These are phyloP conservation scores for Corythornis leucogaster DNA, from an alignment of 2,797 vertebrate species.

Conservation along the genomic window DNA sequence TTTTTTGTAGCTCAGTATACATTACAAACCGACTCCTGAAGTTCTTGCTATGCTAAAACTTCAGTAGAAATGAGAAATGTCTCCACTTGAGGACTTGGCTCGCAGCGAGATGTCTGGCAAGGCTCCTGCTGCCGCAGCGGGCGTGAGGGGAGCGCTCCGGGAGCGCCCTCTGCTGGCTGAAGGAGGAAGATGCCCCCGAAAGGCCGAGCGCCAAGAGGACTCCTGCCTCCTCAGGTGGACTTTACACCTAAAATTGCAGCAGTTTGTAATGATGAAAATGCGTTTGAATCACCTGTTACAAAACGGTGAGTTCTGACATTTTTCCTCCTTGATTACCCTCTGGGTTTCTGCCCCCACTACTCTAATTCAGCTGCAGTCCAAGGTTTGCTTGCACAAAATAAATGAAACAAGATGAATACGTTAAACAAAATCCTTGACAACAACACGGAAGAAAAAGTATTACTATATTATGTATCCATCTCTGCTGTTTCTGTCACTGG, in stretches of 20 bases:
- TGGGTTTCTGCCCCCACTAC: not conserved
- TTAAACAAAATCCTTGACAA: not conserved
- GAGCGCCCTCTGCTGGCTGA: not conserved
- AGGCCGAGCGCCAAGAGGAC: fast-evolving
- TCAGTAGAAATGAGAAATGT: not conserved
- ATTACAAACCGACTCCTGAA: not conserved
- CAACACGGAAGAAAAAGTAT: not conserved
- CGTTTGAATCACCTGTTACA: not conserved
- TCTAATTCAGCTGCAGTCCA: not conserved
- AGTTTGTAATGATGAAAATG: not conserved
- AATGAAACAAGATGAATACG: not conserved
- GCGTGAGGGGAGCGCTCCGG: fast-evolving
- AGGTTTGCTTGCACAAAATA: not conserved
- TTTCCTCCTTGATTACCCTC: not conserved
- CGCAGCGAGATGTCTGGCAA: not conserved
- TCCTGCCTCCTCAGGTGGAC: fast-evolving
- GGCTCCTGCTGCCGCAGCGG: not conserved
- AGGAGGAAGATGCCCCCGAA: not conserved
- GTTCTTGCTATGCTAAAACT: not conserved
- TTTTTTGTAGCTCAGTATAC: no score
- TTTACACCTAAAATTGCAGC: not conserved
- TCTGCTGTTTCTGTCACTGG: not conserved
- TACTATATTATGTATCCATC: not conserved
- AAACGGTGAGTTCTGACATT: not conserved
- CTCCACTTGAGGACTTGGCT: not conserved